These are phyloP conservation scores for Nudaria mundana DNA, from an alignment of 2,888 invertebrate genomes.

Conservation along the genomic window DNA sequence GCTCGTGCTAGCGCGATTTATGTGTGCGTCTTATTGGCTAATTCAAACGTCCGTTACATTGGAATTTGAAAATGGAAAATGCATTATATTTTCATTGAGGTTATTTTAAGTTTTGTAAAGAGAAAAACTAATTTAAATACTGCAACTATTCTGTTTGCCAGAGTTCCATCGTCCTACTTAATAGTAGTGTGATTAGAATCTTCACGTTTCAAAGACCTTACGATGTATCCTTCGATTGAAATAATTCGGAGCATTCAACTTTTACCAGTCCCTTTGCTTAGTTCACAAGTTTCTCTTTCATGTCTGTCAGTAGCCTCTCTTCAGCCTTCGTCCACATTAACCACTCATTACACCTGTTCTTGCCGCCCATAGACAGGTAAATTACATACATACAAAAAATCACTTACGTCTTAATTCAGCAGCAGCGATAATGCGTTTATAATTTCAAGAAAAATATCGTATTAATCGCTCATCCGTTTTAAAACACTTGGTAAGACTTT, in stretches of 20 bases:
- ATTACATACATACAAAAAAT: conserved; percentile 24
- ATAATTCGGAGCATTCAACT: too few species aligned
- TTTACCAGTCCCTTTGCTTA: not conserved
- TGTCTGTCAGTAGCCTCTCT: conserved; percentile 7
- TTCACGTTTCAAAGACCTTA: too few species aligned
- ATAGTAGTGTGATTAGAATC: too few species aligned
- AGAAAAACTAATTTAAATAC: not conserved
- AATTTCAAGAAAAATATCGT: conserved; percentile 60
- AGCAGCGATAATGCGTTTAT: conserved; percentile 53
- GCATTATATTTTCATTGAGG: not conserved
- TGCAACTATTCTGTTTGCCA: too few species aligned
- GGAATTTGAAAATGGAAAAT: conserved; percentile 34
- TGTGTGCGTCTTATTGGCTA: conserved; percentile 51
- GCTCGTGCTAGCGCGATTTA: conserved; percentile 48
- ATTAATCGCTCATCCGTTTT: conserved; percentile 62
- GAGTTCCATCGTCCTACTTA: too few species aligned
- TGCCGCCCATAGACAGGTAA: conserved; percentile 24
- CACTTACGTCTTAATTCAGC: conserved; percentile 31
- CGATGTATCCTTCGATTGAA: too few species aligned
- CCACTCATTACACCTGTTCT: conserved; percentile 9
- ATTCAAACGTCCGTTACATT: conserved; percentile 48
- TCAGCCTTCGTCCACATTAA: conserved; percentile 21
- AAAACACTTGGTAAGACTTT: conserved; percentile 44
- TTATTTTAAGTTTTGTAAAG: not conserved
- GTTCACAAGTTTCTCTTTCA: conserved; percentile 4